Base-by-base conservation (phyloP, 2,888 invertebrate species). In the Chrysina gloriosa region DNA sequence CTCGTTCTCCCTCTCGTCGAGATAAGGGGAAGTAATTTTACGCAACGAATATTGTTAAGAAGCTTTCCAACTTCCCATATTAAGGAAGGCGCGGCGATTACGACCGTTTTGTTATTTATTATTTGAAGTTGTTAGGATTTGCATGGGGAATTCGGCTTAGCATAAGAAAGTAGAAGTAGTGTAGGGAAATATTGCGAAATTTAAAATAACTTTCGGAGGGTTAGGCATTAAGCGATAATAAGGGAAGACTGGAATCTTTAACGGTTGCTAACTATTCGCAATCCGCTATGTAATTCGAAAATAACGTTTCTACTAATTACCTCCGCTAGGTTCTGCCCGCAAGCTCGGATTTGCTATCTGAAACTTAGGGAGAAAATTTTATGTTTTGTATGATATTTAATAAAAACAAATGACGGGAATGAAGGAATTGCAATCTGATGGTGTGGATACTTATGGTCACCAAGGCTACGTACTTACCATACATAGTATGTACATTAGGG, bases 21-120 rank as follows among this genome's bases (percentile, higher is more conserved):
- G 23, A 36, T 36, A 23, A 23, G n/a, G 21, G 58, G 25, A 61
- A 61, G 45, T 61, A 42, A 61, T 45, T 61, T 16, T 45, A 16
- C 42, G 42, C 25, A 42, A 45, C 16, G 42, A 61, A 61, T 61
- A 61, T 16, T 61, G 58, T 61, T 42, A 61, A 61, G 42, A 42
- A 42, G 58, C 58, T 61, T 61, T 61, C 58, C 27, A 61, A 45
- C 58, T 61, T 45, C 58, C 58, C 42, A 45, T 61, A 45, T 45
- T 61, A 61, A 61, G 58, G 42, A 61, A 45, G 16, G 27, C 16
- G 42, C 9, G 29, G 27, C 58, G 58, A 45, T 61, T 42, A 61
- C 58, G 58, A 36, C 27, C 42, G 14, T 61, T 61, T 52, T 61
- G 42, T 61, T 61, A 61, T 61, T 61, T 61, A 61, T 61, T 61